phyloP scores from a whole-genome alignment of 1,140 invertebrate species.

The Drosophila quadrilineata region DNA sequence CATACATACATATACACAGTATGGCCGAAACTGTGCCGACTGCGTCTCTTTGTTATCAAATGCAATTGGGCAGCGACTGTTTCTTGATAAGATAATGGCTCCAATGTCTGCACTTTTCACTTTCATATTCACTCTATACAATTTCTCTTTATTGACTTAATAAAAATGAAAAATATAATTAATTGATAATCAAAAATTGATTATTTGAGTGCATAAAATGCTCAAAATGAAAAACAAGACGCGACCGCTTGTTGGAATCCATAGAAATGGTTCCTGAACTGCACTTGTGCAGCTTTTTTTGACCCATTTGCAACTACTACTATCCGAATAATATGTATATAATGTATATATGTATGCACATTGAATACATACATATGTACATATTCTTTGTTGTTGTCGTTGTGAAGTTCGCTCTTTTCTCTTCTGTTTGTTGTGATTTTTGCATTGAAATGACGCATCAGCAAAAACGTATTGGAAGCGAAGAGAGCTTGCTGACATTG shows the following conservation, averaged over 20 bases:
- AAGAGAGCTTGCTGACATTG: too few species aligned
- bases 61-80: too few species aligned
- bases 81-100: constrained; percentile 43
- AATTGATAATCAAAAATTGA: constrained; percentile 72
- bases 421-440: too few species aligned
- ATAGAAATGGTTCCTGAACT: constrained; percentile 40
- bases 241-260: constrained; percentile 36
- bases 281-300: constrained; percentile 33
- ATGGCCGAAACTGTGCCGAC: constrained; percentile 54
- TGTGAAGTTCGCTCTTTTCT: too few species aligned
- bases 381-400: too few species aligned
- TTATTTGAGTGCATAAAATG: constrained; percentile 20
- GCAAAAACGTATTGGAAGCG: too few species aligned
- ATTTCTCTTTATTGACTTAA: constrained; percentile 3
- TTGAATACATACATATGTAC: too few species aligned
- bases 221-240: too few species aligned
- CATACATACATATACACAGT: too few species aligned
- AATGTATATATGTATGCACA: too few species aligned
- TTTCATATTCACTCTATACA: background rate
- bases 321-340: too few species aligned
- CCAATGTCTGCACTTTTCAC: background rate
- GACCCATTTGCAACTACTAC: constrained; percentile 18
- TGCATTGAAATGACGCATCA: too few species aligned
- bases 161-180: constrained; percentile 70
- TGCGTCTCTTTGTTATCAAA: constrained; percentile 54